Percentiles rank a stretch among this genome's conserved stretches.
phyloP scores from a whole-genome alignment of 2,797 vertebrate genomes.

The Cheirogaleus major region DNA sequence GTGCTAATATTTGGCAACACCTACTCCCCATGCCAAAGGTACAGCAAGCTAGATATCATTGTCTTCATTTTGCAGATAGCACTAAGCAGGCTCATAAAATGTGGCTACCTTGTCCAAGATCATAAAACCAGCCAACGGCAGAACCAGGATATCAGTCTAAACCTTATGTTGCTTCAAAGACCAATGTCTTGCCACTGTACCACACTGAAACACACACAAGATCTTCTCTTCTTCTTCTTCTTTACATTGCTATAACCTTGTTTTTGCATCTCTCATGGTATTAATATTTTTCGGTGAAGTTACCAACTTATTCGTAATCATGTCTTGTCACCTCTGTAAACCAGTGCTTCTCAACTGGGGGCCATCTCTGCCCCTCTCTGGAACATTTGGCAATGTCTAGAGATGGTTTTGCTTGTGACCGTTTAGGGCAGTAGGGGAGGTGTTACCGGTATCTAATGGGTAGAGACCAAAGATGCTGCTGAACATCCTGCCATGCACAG shows the following conservation, averaged over 20 bases:
- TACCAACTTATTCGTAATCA: not conserved
- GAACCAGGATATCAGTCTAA: not conserved
- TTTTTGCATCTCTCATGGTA: not conserved
- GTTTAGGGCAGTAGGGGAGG: not conserved
- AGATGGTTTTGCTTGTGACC: not conserved
- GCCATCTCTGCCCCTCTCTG: no score
- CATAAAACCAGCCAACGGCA: not conserved
- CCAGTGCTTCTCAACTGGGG: not conserved
- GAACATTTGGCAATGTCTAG: not conserved
- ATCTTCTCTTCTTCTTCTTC: not conserved
- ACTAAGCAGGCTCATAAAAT: not conserved
- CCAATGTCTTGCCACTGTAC: not conserved
- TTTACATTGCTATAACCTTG: not conserved
- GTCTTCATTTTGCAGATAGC: not conserved
- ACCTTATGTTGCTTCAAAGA: not conserved
- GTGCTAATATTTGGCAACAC: not conserved
- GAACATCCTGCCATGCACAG: not conserved
- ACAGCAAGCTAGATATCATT: not conserved
- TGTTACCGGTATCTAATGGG: not conserved
- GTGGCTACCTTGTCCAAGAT: not conserved
- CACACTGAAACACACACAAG: not conserved
- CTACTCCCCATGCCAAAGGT: not conserved
- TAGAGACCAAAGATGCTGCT: not conserved
- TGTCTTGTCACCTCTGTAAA: not conserved
- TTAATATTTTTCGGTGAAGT: not conserved